Evolutionary conservation across 2,888 invertebrate genomes (phyloP).

Genomic region (Seira sanloemensis): DNA sequence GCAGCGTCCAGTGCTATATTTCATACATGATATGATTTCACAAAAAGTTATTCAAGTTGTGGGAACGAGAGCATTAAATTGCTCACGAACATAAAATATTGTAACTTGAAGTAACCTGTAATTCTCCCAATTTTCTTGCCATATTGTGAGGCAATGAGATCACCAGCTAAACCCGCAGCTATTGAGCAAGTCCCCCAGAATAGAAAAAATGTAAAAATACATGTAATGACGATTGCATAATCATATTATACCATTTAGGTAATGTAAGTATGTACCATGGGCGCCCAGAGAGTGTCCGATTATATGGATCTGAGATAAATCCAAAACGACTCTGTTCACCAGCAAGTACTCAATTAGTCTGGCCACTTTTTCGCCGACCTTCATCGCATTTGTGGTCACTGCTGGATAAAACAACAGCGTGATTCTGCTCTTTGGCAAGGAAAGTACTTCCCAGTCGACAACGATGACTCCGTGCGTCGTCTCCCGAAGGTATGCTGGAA

Average conservation of each 20-base stretch:
- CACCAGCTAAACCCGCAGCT: slow-evolving; percentile 65
- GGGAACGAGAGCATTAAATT: background rate
- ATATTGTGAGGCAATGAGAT: slow-evolving; percentile 28
- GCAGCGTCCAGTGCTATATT: slow-evolving; percentile 48
- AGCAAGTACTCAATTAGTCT: slow-evolving; percentile 46
- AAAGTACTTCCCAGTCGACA: slow-evolving; percentile 51
- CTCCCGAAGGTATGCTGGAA: slow-evolving; percentile 51
- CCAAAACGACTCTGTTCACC: slow-evolving; percentile 33
- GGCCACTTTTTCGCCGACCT: slow-evolving; percentile 50
- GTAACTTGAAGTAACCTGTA: slow-evolving; percentile 60
- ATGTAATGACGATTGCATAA: too few species aligned
- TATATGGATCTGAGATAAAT: slow-evolving; percentile 51
- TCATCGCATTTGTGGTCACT: slow-evolving; percentile 42
- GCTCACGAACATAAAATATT: background rate
- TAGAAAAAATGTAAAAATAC: too few species aligned
- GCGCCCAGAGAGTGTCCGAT: slow-evolving; percentile 60
- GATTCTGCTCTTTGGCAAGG: slow-evolving; percentile 28
- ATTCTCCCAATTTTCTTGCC: slow-evolving; percentile 65
- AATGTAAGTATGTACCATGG: slow-evolving; percentile 38
- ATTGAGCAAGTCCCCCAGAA: too few species aligned
- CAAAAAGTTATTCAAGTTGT: too few species aligned
- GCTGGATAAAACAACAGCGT: slow-evolving; percentile 38
- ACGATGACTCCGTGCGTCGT: slow-evolving; percentile 51
- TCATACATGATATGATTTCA: too few species aligned
- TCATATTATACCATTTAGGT: too few species aligned